A percentile compares a stretch with the other conserved stretches of the same genome.
Evolutionary conservation across 2,113 vertebrate genomes (phyloP).

Genomic region (Cynopterus brachyotis): DNA sequence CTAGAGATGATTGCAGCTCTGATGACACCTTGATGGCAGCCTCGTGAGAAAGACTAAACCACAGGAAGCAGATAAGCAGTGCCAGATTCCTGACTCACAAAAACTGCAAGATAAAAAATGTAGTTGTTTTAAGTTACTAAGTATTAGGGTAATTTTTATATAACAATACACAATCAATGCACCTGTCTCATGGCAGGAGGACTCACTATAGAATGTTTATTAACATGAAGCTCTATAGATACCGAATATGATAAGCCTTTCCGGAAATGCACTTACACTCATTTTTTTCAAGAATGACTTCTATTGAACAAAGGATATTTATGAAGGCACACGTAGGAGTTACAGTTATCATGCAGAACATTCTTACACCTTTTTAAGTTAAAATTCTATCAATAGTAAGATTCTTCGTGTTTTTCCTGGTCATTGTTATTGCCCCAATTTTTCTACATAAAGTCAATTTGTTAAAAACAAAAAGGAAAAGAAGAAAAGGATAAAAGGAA

Average conservation of each 20-base stretch:
- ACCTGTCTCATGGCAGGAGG: background rate
- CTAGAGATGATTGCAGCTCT: background rate
- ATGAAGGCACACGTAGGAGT: background rate
- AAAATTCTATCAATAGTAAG: background rate
- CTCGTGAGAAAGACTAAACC: background rate
- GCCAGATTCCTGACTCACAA: background rate
- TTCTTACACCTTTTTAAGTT: background rate
- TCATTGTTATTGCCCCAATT: background rate
- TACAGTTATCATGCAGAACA: background rate
- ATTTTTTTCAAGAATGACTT: background rate
- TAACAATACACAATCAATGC: background rate
- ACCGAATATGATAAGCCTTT: background rate
- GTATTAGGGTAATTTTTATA: background rate
- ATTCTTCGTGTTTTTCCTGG: background rate
- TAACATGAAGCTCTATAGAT: background rate
- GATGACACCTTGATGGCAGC: background rate
- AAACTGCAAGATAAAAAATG: background rate
- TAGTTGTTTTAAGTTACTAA: background rate
- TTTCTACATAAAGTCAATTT: background rate
- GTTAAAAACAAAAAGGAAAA: background rate
- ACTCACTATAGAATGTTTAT: background rate
- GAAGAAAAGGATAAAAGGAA: background rate
- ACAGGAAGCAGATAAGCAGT: background rate
- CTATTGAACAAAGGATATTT: background rate
- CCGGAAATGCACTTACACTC: background rate